Base-by-base conservation (phyloP, 1,140 invertebrate species). In the Drosophila nasuta region DNA sequence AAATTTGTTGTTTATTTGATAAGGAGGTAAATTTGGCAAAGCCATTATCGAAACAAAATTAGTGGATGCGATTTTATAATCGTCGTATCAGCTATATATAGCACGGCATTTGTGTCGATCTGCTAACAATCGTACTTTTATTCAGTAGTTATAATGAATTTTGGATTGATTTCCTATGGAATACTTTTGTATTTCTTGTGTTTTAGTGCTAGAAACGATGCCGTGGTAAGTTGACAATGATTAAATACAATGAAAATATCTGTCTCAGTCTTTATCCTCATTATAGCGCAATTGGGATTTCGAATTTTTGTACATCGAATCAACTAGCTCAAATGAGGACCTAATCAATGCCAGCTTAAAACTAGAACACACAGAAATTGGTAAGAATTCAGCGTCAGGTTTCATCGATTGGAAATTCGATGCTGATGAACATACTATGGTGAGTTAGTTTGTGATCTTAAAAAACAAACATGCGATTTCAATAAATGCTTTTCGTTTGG, bases 391-490 rank as follows among this genome's bases (percentile, higher is more conserved):
- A 41, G 13, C 1, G 33, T 56, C 52, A 4, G 33, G 0, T 2
- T 5, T 38, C 3, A 10, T 56, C 2, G 52, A 56, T 56, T 56
- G 52, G 52, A 56, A 56, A 15, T 56, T 35, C 30, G 30, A 56
- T 17, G 15, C 33, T 6, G 52, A 56, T 38, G 52, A 56, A 13
- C 35, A 33, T 8, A 56, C 52, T 4, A 56, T 10, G 30, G 52
- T 56, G 13, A 56, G 13, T 35, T 7, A 8, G 11, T 7, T 33
- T 33, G 33, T 8, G 33, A 33, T 33, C 6, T 8, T 8, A 2
- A 5, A 7, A 33, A 0, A 7, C 7, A 5, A 33, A 33, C 30
- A 33, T 33, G 33, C 33, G 5, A 1, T 33, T 33, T 33, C 5
- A 33, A 33, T 33, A 33, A 6, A 33, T 6, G 6, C 11, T 17